Evolutionary conservation across 1,140 invertebrate genomes (phyloP), one percentile per base, ranked within the genome.

Genomic region (Penaeus japonicus): DNA sequence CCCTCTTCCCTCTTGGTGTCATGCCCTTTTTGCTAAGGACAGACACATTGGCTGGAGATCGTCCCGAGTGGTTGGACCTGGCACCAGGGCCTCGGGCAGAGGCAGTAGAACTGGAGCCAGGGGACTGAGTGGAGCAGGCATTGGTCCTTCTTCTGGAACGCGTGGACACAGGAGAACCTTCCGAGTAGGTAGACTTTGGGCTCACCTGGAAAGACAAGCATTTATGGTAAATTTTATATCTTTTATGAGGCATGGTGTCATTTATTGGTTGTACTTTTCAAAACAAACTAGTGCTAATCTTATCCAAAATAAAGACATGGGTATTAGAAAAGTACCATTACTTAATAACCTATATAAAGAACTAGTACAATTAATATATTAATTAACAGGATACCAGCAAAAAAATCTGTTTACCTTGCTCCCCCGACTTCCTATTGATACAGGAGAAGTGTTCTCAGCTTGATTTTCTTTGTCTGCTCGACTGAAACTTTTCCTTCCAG

Each of bases 401-500:
- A 27, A 32, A 73, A 47, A 47, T 15, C 47, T 47, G 47, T 15
- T 53, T 53, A 80, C 55, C 39, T 80, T 53, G 20, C 22, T 5
- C 32, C 27, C 35, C n/a, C 77, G 59, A 78, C 73, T 75, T 30
- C 73, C 55, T 20, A 84, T n/a, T 2, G 81, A 84, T 12, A 84
- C 35, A 12, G 87, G 78, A n/a, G 78, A 22, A 57, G 10, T 62
- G 65, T 70, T 82, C 54, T 84, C 89, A 55, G 79, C 62, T 22
- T 70, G 53, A 70, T 90, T 90, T 84, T 90, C 90, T 53, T 90
- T 90, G 62, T 90, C 90, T n/a, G 32, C 80, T 65, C 80, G 62
- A 18, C 84, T 59, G 27, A 90, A n/a, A n/a, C 95, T 96, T 92
- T 96, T 95, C 92, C 96, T 96, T 92, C 96, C 96, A 4, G 96